Evolutionary conservation across 2,113 vertebrate genomes (phyloP), one percentile per base, ranked within the genome.

Genomic region (Peromyscus leucopus): DNA sequence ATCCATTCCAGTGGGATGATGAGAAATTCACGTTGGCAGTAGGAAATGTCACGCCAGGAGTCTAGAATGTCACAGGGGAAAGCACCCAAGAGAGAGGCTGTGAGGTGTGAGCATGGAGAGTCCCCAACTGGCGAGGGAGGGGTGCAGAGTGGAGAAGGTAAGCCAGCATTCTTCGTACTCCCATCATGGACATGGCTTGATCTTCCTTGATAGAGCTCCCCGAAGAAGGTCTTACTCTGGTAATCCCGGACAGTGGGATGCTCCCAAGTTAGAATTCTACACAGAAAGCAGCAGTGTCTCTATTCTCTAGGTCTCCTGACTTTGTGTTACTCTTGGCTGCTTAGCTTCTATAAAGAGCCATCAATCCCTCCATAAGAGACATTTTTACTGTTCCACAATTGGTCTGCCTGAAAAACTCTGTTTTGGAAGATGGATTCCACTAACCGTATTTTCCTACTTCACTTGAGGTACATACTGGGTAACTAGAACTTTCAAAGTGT

Each of bases 1-100:
- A 67, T 97, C 87, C 86, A 61, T 97, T 92, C 83, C 83, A 93
- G 71, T 59, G 86, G 51, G 92, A 55, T 94, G 90, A 74, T n/a
- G 36, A 93, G 57, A 87, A 67, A 84, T 69, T 55, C 65, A 79
- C 0, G 2, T 72, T 90, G 79, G 79, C 88, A 82, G 22, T 63
- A 67, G 79, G 59, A 90, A 88, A 90, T 82, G 55, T 22, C 67
- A 94, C 59, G 31, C 46, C 90, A 48, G 36, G 65, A 93, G 19
- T 51, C n/a, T 22, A 59, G 87, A 94, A 59, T 67, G 67, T 91
- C 82, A 65, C 46, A 78, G 59, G 85, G 94, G 96, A 87, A 97
- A 98, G 76, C 63, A 95, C 95, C 89, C 5, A 0, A 85, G 17
- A 33, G 17, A 33, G 39, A 88, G 80, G 28, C 10, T 72, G 75